Evolutionary conservation across 2,113 vertebrate genomes (phyloP).

Genomic region (Campylomormyrus tamandua): DNA sequence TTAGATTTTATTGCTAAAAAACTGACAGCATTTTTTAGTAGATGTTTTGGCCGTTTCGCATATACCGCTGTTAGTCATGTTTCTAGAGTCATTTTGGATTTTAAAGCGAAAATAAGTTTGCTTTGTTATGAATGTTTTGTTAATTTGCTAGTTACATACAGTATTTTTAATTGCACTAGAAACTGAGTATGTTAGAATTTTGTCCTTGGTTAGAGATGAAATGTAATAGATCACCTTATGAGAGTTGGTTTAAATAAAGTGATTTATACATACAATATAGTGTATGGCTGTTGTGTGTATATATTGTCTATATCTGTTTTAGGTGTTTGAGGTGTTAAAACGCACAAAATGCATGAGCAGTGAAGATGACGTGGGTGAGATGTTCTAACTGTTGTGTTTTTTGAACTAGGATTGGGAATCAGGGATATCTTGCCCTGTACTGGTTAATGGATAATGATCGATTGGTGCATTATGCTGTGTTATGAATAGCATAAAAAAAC

Average conservation of each 20-base stretch:
- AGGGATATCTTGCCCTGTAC: background rate
- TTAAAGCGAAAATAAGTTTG: background rate
- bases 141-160: background rate
- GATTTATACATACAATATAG: background rate
- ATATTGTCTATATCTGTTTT: constrained; percentile 16
- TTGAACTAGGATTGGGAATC: background rate
- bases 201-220: background rate
- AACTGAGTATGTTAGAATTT: background rate
- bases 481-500: background rate
- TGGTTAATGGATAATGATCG: background rate
- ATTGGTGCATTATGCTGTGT: background rate
- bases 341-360: constrained; percentile 77
- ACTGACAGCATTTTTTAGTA: too few species aligned
- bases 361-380: constrained; percentile 87
- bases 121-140: background rate
- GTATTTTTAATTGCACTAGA: background rate
- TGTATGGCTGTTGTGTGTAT: background rate
- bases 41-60: background rate
- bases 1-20: background rate
- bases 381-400: background rate
- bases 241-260: background rate
- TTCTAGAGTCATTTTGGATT: background rate
- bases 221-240: background rate
- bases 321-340: constrained; percentile 92
- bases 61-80: background rate